Evolutionary conservation across 2,113 vertebrate species (phyloP).

Genomic region (Fregata magnificens): DNA sequence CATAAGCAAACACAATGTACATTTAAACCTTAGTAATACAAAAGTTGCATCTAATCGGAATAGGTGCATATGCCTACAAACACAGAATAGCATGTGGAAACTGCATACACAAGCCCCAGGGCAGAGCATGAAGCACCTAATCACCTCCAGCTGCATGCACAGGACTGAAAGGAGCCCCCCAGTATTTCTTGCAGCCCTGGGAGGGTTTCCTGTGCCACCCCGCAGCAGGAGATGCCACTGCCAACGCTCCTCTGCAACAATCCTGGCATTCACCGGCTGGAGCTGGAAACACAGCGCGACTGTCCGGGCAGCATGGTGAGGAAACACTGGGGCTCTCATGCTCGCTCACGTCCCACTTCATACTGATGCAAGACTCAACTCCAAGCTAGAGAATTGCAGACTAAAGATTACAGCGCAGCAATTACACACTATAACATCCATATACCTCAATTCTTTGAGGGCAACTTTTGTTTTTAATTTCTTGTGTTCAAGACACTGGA

Average conservation of each 20-base stretch:
- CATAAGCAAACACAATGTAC: accelerated
- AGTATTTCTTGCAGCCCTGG: neutral
- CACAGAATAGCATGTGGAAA: accelerated
- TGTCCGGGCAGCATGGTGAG: neutral
- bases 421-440: accelerated
- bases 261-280: neutral
- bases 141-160: accelerated
- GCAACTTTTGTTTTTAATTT: neutral
- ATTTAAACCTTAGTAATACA: neutral
- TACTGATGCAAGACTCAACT: neutral
- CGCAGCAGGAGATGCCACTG: neutral
- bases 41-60: neutral
- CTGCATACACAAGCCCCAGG: accelerated
- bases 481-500: accelerated
- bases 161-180: neutral
- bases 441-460: neutral
- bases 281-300: neutral
- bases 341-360: accelerated
- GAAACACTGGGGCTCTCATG: neutral
- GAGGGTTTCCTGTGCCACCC: neutral
- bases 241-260: neutral
- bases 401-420: neutral
- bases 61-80: accelerated
- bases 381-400: neutral
- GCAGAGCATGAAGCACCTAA: neutral